phyloP scores from a whole-genome alignment of 2,888 invertebrate species.

The Pachymerium ferrugineum region DNA sequence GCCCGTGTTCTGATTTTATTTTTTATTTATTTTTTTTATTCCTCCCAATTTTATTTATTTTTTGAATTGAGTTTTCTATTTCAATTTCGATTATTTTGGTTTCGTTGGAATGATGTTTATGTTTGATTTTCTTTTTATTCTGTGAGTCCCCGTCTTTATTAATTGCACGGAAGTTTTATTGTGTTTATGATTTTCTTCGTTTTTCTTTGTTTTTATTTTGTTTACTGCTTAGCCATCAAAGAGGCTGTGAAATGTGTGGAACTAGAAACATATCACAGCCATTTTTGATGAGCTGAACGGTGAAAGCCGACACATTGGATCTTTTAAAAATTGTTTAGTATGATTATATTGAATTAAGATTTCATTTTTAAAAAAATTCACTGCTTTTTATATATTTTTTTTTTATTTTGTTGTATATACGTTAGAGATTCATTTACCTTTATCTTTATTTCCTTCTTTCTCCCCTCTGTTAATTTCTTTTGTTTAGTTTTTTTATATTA shows the following conservation, averaged over 20 bases:
- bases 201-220: not conserved
- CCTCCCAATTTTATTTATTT: not conserved
- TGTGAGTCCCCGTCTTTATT: no score
- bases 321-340: not conserved
- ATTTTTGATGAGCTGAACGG: constrained; percentile 84
- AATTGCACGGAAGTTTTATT: no score
- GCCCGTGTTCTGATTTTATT: not conserved
- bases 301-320: constrained; percentile 11
- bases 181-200: not conserved
- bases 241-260: constrained; percentile 43
- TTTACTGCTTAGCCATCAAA: constrained; percentile 39
- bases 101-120: not conserved
- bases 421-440: not conserved
- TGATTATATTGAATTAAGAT: not conserved
- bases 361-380: not conserved
- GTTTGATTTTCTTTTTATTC: not conserved
- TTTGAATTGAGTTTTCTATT: not conserved
- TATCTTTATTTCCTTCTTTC: not conserved
- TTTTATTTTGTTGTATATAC: not conserved
- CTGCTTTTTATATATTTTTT: not conserved
- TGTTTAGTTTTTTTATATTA: not conserved
- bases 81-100: not conserved
- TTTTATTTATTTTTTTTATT: not conserved
- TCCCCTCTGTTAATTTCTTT: not conserved
- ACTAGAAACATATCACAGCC: constrained; percentile 74